A percentile compares a stretch with the other conserved stretches of the same genome.
Conservation (phyloP, 2,888 invertebrate species). For the Erpobdella octoculata region DNA sequence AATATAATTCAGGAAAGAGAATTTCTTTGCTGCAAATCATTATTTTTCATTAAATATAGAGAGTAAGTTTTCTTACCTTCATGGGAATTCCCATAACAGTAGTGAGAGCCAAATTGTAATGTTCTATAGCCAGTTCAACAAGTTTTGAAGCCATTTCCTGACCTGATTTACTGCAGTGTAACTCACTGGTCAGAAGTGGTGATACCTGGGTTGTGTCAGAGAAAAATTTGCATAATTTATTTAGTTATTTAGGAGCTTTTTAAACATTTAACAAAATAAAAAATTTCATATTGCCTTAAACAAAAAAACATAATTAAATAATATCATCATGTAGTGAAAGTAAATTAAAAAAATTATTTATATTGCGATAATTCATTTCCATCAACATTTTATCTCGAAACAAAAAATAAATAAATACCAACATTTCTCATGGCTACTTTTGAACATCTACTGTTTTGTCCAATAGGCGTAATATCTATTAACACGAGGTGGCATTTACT, state of each 20-base stretch:
- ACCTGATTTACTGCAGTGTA: conserved; percentile 46
- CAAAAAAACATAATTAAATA: too few relatives aligned
- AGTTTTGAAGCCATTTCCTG: conserved; percentile 47
- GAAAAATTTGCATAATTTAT: not conserved
- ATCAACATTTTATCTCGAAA: too few relatives aligned
- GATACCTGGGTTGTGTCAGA: conserved; percentile 26
- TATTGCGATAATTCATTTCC: too few relatives aligned
- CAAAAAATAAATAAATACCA: too few relatives aligned
- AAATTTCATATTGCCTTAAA: not conserved
- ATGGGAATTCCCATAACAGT: conserved; percentile 95
- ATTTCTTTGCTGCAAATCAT: not conserved
- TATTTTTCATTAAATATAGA: conserved; percentile 33
- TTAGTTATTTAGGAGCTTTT: not conserved
- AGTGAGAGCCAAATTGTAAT: conserved; percentile 85
- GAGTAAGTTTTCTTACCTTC: conserved; percentile 59
- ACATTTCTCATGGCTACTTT: conserved; percentile 66
- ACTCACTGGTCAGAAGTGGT: conserved; percentile 35
- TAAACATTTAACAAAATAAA: not conserved
- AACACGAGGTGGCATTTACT: conserved; percentile 83
- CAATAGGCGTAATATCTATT: conserved; percentile 77
- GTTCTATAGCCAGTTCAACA: conserved; percentile 56
- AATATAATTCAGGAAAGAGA: not conserved
- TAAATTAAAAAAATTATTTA: too few relatives aligned
- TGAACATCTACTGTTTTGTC: conserved; percentile 68
- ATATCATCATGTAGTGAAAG: too few relatives aligned